Conservation (phyloP, 2,113 vertebrate genomes). For the Neopipo cinnamomea region DNA sequence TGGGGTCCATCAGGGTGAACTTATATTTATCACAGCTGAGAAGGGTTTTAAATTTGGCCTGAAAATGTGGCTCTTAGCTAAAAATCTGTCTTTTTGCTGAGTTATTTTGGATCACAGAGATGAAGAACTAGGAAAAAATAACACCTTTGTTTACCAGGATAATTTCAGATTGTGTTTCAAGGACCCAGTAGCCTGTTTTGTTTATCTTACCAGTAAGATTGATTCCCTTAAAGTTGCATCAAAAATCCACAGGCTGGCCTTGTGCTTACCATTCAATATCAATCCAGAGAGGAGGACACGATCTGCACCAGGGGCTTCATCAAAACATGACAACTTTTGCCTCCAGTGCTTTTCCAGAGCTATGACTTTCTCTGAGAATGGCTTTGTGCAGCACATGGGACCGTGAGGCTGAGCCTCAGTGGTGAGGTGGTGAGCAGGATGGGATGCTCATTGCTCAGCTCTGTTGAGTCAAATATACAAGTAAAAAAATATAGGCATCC, state of each 20-base stretch:
- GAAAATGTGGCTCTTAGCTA: neutral
- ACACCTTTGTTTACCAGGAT: neutral
- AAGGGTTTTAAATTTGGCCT: neutral
- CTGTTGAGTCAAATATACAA: conserved; percentile 4
- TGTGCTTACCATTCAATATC: neutral
- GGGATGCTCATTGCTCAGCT: neutral
- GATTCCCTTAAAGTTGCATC: neutral
- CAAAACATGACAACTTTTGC: neutral
- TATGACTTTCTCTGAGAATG: neutral
- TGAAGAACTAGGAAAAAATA: neutral
- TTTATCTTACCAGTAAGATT: neutral
- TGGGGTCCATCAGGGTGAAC: accelerated
- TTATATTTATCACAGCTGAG: neutral
- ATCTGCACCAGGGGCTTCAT: neutral
- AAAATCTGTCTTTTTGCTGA: neutral
- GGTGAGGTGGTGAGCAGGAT: accelerated
- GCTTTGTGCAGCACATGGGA: accelerated
- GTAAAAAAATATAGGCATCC: neutral
- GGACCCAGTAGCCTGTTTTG: neutral
- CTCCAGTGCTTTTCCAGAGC: neutral
- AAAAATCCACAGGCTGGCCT: neutral
- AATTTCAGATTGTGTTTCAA: neutral
- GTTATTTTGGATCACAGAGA: neutral
- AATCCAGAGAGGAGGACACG: neutral
- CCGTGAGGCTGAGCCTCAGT: neutral